A percentile compares a stretch with the other conserved stretches of the same genome.
These are phyloP conservation scores for Podarcis raffonei DNA, from an alignment of 2,113 vertebrate species.

Conservation along the genomic window DNA sequence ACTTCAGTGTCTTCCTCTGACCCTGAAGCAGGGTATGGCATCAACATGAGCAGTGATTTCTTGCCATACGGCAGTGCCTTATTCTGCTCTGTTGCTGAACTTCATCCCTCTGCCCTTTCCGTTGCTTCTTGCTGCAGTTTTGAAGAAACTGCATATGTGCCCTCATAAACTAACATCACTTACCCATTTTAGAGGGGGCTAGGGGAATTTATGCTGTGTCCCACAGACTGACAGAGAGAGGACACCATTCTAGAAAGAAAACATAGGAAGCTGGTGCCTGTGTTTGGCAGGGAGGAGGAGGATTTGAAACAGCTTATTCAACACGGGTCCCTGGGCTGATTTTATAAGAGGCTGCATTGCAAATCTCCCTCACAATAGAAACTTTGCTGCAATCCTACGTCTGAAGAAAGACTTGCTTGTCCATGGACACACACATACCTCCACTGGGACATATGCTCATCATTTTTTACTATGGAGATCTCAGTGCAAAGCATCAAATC, in stretches of 20 bases:
- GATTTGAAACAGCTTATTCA: fast-evolving
- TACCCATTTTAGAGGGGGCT: neutral
- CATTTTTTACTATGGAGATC: neutral
- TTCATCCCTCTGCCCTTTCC: neutral
- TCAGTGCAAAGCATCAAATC: neutral
- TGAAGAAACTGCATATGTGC: fast-evolving
- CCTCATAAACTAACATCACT: neutral
- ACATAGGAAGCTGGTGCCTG: neutral
- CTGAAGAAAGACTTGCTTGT: neutral
- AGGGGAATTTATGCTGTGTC: neutral
- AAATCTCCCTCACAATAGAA: fast-evolving
- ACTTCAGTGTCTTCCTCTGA: neutral
- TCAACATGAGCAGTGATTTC: fast-evolving
- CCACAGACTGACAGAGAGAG: neutral
- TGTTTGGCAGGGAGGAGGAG: neutral
- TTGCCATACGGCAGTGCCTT: neutral
- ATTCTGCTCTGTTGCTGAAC: neutral
- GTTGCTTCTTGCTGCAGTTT: neutral
- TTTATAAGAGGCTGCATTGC: fast-evolving
- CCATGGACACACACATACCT: neutral
- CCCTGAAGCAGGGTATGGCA: neutral
- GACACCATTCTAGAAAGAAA: neutral
- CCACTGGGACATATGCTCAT: fast-evolving
- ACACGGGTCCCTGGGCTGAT: neutral
- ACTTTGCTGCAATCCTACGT: fast-evolving